phyloP scores from a whole-genome alignment of 2,888 invertebrate genomes.

The Drosophila flavopinicola region DNA sequence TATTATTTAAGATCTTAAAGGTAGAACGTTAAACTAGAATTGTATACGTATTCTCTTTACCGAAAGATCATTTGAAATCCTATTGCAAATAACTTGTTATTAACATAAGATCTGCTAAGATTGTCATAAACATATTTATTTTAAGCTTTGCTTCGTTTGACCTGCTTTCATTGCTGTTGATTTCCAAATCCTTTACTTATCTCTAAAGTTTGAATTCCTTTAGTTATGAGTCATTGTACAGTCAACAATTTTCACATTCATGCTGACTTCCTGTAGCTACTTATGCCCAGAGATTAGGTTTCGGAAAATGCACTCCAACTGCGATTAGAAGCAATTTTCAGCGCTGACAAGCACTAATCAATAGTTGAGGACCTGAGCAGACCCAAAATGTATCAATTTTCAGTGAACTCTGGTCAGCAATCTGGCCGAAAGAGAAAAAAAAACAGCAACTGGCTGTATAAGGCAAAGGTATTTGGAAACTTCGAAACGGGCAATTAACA shows the following conservation, averaged over 20 bases:
- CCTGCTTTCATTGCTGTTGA: conserved; percentile 3
- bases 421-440: conserved; percentile 45
- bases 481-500: conserved; percentile 72
- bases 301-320: conserved; percentile 26
- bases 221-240: conserved; percentile 29
- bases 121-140: conserved; percentile 9
- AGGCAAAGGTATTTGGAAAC: conserved; percentile 50
- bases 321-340: conserved; percentile 59
- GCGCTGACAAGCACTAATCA: conserved; percentile 73
- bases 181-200: not conserved
- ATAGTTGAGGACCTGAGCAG: conserved; percentile 32
- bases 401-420: conserved; percentile 32
- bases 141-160: conserved; percentile 7
- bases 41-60: conserved; percentile 4
- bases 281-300: conserved; percentile 29
- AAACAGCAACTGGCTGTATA: conserved; percentile 37
- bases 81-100: not conserved
- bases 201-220: conserved; percentile 3
- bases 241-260: conserved; percentile 21
- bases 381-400: conserved; percentile 60
- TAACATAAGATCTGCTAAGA: conserved; percentile 1
- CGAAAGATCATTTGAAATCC: conserved; percentile 1
- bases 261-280: conserved; percentile 44
- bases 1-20: not conserved
- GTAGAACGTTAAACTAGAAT: not conserved